Evolutionary conservation across 2,888 invertebrate genomes (phyloP), one percentile per base, ranked within the genome.

Genomic region (Plagiodera versicolora): DNA sequence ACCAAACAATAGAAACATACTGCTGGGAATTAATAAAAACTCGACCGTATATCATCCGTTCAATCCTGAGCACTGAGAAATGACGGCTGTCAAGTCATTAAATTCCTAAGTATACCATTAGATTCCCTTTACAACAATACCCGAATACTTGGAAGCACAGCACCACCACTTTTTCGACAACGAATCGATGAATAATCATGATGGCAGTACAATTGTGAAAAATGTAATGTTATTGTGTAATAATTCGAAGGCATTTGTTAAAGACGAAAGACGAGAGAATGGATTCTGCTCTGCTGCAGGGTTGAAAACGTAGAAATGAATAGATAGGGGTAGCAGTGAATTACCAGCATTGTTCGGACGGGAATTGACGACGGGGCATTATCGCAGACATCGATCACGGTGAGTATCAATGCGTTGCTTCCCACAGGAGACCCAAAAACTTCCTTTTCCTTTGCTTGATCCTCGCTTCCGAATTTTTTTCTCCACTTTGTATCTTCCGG

Each of bases 311-410:
- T 67, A 70, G 72, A 73, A 77, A 76, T 78, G 78, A 78, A 79
- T 79, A 78, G 79, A 78, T 78, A 77, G 79, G 77, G 77, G 77
- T 75, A 75, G 72, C 75, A 79, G 77, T 78, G 79, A 78, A 77
- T 78, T 79, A 78, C 78, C 74, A 77, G 80, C 83, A 80, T 83
- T 82, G 83, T 83, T 82, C 81, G 84, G 81, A 81, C 81, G 78
- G 79, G 80, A 80, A 82, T 81, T 81, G 81, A 82, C 81, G 81
- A 81, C 79, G 78, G 77, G 79, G 79, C 81, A 82, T 82, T 82
- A 82, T 82, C 82, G 79, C 81, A 75, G 70, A 73, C 79, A 82
- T 82, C 80, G 80, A 81, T 82, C 82, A 82, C 78, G 75, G 78
- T 76, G 77, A 78, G 80, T 80, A 81, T 80, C 80, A 80, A 80